Evolutionary conservation across 1,140 invertebrate species (phyloP).

Genomic region (Paraescarpia echinospica): DNA sequence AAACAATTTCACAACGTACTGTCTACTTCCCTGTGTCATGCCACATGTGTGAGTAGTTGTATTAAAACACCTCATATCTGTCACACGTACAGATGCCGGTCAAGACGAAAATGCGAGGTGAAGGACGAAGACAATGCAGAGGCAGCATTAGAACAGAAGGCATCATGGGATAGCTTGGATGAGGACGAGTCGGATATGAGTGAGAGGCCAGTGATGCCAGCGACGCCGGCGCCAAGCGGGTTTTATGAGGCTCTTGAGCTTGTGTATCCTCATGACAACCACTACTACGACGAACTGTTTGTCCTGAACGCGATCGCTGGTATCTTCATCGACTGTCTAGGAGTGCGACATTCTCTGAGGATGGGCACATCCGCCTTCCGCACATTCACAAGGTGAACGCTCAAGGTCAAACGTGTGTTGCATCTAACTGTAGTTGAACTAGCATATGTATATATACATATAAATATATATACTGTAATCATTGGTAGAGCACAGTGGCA

Average conservation of each 20-base stretch:
- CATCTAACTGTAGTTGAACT: not conserved
- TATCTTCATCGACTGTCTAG: constrained; percentile 45
- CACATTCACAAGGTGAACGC: constrained; percentile 48
- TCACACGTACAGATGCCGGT: not conserved
- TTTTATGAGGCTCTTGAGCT: constrained; percentile 24
- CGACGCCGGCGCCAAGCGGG: too few species aligned
- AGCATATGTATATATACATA: not conserved
- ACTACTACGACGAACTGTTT: constrained; percentile 33
- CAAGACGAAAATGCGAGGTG: not conserved
- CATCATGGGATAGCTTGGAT: not conserved
- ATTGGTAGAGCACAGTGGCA: too few species aligned
- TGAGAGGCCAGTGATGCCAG: not conserved
- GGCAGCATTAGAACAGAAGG: not conserved
- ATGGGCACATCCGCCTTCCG: constrained; percentile 51
- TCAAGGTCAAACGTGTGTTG: too few species aligned
- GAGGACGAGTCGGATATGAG: not conserved
- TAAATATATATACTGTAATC: not conserved
- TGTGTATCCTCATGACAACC: constrained; percentile 43
- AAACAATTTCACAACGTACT: too few species aligned
- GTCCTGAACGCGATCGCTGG: constrained; percentile 44
- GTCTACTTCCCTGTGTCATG: too few species aligned
- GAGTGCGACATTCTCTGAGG: constrained; percentile 41
- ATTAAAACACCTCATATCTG: not conserved
- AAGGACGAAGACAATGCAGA: too few species aligned
- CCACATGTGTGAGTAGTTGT: not conserved